Evolutionary conservation across 2,888 invertebrate species (phyloP).

Genomic region (Chymomyza procnemis): DNA sequence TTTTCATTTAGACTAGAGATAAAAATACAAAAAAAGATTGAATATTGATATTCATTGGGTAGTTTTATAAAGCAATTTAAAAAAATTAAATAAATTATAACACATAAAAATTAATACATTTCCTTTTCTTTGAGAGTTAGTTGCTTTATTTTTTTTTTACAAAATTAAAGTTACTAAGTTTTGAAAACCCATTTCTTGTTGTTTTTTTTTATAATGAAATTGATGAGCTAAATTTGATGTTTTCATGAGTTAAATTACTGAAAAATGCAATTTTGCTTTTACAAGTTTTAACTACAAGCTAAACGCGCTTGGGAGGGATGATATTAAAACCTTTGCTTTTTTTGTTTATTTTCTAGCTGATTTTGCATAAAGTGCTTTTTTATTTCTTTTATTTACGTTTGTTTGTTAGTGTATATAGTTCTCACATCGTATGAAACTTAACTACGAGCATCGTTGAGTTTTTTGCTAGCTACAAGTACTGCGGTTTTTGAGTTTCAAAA

Average conservation of each 20-base stretch:
- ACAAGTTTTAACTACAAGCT: background rate
- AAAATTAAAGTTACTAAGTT: background rate
- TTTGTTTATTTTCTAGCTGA: constrained; percentile 31
- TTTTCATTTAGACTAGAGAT: constrained; percentile 59
- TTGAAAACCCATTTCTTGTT: background rate
- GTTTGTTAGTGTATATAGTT: constrained; percentile 9
- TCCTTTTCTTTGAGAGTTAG: constrained; percentile 26
- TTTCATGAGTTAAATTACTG: constrained; percentile 42
- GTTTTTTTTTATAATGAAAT: background rate
- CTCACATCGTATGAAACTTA: constrained; percentile 46
- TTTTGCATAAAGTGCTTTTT: constrained; percentile 1
- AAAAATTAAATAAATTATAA: constrained; percentile 16
- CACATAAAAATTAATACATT: constrained; percentile 31
- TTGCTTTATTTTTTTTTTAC: background rate
- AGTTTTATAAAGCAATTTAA: constrained; percentile 11
- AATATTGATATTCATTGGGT: constrained; percentile 40
- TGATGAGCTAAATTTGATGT: constrained; percentile 5
- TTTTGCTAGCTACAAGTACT: background rate
- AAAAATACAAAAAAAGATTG: constrained; percentile 53
- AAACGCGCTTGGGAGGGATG: background rate
- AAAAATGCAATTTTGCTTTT: constrained; percentile 55
- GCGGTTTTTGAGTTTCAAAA: background rate
- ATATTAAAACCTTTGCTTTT: constrained; percentile 30
- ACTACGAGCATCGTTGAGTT: constrained; percentile 54
- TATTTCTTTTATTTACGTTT: background rate